phyloP scores from a whole-genome alignment of 2,797 vertebrate genomes.

The Odontamblyopus lacepedii region DNA sequence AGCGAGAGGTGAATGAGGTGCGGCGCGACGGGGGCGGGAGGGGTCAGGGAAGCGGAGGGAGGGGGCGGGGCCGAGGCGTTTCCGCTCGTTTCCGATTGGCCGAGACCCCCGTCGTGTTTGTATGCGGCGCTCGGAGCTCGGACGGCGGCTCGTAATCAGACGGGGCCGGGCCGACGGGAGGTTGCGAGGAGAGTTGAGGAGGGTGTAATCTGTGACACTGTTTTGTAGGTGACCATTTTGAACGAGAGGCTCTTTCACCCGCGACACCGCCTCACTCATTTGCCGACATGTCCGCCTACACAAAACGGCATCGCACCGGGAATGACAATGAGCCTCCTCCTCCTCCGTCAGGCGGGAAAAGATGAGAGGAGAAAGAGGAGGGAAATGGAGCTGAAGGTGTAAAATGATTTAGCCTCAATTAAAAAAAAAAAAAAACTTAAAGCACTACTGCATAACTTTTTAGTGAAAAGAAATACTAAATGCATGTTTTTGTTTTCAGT shows the following conservation, averaged over 20 bases:
- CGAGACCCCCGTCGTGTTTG: conserved; percentile 46
- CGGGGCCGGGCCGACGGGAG: conserved; percentile 55
- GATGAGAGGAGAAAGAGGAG: background rate
- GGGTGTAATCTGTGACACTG: conserved; percentile 48
- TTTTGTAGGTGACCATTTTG: background rate
- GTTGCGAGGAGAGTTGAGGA: conserved; percentile 51
- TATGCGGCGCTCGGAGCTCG: no score
- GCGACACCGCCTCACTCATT: conserved; percentile 6
- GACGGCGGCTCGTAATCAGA: conserved; percentile 48
- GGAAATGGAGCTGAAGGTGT: background rate
- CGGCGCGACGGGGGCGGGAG: conserved; percentile 15
- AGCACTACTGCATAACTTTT: no score
- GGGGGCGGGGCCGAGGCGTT: conserved; percentile 7
- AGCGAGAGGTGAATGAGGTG: conserved; percentile 40
- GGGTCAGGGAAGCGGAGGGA: conserved; percentile 1
- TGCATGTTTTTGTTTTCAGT: no score
- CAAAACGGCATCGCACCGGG: background rate
- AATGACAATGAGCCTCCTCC: background rate
- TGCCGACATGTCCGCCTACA: conserved; percentile 5
- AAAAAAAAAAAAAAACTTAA: no score
- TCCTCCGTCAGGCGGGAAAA: background rate
- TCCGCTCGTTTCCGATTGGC: conserved; percentile 36
- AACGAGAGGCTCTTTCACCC: conserved; percentile 22
- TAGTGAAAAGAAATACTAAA: no score
- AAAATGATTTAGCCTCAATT: no score